Evolutionary conservation across 2,888 invertebrate genomes (phyloP).

Genomic region (Orthonychiurus folsomi): DNA sequence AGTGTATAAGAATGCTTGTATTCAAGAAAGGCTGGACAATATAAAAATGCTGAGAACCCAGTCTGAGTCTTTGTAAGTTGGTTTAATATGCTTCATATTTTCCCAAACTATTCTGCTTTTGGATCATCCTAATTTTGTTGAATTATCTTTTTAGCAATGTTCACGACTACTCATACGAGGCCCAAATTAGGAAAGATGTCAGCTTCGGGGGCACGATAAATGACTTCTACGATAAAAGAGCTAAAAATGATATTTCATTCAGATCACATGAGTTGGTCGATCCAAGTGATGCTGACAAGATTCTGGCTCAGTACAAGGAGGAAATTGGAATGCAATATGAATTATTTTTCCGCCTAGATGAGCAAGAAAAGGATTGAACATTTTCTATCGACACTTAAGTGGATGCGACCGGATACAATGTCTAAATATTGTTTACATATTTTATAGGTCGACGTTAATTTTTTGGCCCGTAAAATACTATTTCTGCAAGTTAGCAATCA

Average conservation of each 20-base stretch:
- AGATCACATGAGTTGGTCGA: not conserved
- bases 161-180: not conserved
- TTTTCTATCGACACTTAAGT: too few relatives aligned
- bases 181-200: not conserved
- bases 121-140: too few relatives aligned
- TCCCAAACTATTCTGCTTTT: too few relatives aligned
- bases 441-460: too few relatives aligned
- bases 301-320: not conserved
- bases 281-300: not conserved
- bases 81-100: too few relatives aligned
- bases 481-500: too few relatives aligned
- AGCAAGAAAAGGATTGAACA: too few relatives aligned
- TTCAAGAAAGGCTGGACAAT: not conserved
- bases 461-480: too few relatives aligned
- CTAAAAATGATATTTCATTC: not conserved
- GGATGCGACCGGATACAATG: too few relatives aligned
- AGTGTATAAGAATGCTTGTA: not conserved
- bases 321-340: not conserved
- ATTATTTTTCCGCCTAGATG: constrained; percentile 27
- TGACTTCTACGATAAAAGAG: not conserved
- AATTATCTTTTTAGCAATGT: not conserved
- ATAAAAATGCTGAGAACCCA: not conserved
- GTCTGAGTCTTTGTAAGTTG: not conserved
- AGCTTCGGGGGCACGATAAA: not conserved
- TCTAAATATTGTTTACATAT: too few relatives aligned